These are phyloP conservation scores for Chirona hameri DNA, from an alignment of 2,888 invertebrate species.

Conservation along the genomic window DNA sequence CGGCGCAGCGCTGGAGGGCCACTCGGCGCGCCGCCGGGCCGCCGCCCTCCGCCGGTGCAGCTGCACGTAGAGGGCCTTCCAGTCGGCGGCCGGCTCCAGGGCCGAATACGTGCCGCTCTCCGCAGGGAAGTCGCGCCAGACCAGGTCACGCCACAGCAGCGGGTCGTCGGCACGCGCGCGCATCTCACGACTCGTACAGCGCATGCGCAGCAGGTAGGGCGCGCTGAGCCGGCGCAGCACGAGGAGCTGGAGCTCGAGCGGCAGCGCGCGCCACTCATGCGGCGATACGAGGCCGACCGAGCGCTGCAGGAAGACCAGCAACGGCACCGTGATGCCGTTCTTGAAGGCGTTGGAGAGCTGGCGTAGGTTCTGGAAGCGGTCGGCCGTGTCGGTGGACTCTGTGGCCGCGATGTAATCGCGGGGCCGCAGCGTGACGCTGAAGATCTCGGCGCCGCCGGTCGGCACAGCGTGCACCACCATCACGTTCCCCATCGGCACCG, in stretches of 20 bases:
- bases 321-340: constrained; percentile 3
- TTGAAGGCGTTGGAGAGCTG: constrained; percentile 1
- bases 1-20: too few species aligned
- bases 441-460: background rate
- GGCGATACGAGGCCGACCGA: background rate
- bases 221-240: constrained; percentile 6
- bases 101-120: background rate
- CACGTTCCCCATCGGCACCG: background rate
- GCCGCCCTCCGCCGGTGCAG: background rate
- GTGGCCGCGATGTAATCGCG: constrained; percentile 8
- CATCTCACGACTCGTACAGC: background rate
- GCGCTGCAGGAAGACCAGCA: constrained; percentile 23
- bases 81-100: background rate
- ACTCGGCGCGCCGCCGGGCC: background rate
- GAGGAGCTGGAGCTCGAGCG: constrained; percentile 11
- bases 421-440: background rate
- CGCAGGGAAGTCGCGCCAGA: background rate
- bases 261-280: constrained; percentile 27
- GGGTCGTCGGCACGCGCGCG: constrained; percentile 23
- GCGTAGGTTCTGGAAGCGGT: constrained; percentile 10
- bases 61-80: background rate
- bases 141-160: constrained; percentile 7
- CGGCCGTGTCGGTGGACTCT: background rate
- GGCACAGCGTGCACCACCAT: constrained; percentile 23
- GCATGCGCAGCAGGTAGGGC: constrained; percentile 1